Conservation (phyloP, 2,888 invertebrate genomes). For the Megalurothrips usitatus region DNA sequence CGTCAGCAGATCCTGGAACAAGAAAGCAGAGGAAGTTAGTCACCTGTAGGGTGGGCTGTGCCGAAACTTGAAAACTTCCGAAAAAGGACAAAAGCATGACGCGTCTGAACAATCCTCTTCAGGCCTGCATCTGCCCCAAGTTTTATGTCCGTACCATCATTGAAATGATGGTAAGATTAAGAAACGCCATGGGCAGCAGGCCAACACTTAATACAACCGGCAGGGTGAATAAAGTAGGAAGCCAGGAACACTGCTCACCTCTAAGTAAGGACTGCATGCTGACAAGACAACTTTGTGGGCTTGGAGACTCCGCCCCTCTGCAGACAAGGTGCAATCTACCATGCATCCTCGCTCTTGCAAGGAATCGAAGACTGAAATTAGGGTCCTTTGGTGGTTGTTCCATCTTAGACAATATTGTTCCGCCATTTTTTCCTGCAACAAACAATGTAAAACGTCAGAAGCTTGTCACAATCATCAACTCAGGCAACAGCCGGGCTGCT, state of each 20-base stretch:
- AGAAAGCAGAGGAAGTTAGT: constrained; percentile 34
- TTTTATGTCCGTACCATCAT: no score
- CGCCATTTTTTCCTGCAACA: constrained; percentile 32
- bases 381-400: constrained; percentile 92
- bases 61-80: no score
- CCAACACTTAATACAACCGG: no score
- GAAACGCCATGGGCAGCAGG: no score
- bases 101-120: no score
- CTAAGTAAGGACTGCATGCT: constrained; percentile 57
- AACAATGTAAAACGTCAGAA: not conserved
- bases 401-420: constrained; percentile 91
- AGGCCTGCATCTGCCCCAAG: no score
- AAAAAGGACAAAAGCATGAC: no score
- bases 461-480: not conserved
- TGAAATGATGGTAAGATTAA: no score
- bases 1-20: constrained; percentile 72
- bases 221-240: no score
- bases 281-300: constrained; percentile 93
- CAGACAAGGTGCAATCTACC: constrained; percentile 90
- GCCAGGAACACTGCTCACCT: constrained; percentile 41
- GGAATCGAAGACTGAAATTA: constrained; percentile 88
- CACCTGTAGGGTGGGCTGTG: no score
- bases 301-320: constrained; percentile 85
- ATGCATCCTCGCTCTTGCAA: constrained; percentile 84
- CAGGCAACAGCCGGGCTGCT: no score